Conservation (phyloP, 2,113 vertebrate species). For the Anolis sagrei region DNA sequence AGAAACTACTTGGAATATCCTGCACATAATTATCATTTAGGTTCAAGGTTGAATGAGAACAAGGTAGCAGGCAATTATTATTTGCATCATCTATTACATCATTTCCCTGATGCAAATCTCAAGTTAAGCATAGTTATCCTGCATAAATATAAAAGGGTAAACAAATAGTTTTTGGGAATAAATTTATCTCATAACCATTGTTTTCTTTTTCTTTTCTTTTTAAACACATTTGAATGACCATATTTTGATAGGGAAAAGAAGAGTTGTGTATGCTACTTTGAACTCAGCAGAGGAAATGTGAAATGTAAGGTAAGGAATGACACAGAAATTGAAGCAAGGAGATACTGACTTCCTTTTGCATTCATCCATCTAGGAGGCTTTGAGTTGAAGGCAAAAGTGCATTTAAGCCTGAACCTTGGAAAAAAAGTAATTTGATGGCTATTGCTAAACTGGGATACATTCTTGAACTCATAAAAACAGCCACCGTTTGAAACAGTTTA, state of each 20-base stretch:
- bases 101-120: fast-evolving
- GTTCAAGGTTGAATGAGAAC: not conserved
- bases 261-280: too few species aligned
- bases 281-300: too few species aligned
- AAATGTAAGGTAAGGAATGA: not conserved
- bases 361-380: not conserved
- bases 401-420: not conserved
- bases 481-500: not conserved
- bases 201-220: too few species aligned
- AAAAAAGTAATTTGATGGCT: too few species aligned
- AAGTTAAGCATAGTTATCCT: constrained; percentile 1
- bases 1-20: constrained; percentile 12
- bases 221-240: too few species aligned
- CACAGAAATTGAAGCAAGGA: too few species aligned
- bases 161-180: not conserved
- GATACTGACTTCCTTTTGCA: not conserved
- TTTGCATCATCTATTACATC: too few species aligned
- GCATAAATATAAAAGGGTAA: not conserved
- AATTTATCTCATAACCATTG: too few species aligned
- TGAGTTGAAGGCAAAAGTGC: not conserved
- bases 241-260: too few species aligned
- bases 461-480: not conserved
- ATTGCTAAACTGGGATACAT: not conserved
- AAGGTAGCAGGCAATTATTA: not conserved
- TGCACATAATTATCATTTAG: not conserved